phyloP scores from a whole-genome alignment of 2,888 invertebrate species.

The Phaonia tiefii region DNA sequence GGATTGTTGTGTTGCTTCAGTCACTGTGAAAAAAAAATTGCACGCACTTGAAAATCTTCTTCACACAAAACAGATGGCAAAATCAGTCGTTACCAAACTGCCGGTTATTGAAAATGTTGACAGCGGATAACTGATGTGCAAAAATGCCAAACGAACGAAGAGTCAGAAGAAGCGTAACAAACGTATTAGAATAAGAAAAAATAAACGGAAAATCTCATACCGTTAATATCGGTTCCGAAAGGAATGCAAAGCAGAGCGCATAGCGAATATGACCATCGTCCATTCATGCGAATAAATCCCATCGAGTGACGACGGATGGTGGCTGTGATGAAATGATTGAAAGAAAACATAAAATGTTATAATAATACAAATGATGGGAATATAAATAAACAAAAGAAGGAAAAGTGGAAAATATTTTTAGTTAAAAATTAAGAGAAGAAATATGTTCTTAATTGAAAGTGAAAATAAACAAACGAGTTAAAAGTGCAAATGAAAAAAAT shows the following conservation, averaged over 20 bases:
- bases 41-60: conserved; percentile 63
- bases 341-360: conserved; percentile 9
- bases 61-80: conserved; percentile 63
- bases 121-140: conserved; percentile 44
- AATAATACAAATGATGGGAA: not conserved
- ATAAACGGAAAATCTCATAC: not conserved
- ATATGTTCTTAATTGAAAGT: conserved; percentile 15
- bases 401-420: conserved; percentile 4
- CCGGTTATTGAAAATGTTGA: conserved; percentile 63
- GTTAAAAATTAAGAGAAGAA: not conserved
- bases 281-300: too few species aligned
- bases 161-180: conserved; percentile 10
- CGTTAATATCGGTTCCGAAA: not conserved
- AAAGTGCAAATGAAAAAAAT: not conserved
- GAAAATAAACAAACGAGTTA: conserved; percentile 21
- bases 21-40: conserved; percentile 36
- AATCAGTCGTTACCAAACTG: conserved; percentile 66
- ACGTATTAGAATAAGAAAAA: not conserved
- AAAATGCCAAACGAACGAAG: conserved; percentile 2
- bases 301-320: not conserved
- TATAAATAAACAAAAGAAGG: conserved; percentile 13
- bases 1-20: conserved; percentile 10
- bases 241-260: not conserved
- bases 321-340: conserved; percentile 27
- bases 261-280: not conserved